Base-by-base conservation (phyloP, 30 jellyfish, hydroid and myxozoan genomes). In the Clytia hemisphaerica region DNA sequence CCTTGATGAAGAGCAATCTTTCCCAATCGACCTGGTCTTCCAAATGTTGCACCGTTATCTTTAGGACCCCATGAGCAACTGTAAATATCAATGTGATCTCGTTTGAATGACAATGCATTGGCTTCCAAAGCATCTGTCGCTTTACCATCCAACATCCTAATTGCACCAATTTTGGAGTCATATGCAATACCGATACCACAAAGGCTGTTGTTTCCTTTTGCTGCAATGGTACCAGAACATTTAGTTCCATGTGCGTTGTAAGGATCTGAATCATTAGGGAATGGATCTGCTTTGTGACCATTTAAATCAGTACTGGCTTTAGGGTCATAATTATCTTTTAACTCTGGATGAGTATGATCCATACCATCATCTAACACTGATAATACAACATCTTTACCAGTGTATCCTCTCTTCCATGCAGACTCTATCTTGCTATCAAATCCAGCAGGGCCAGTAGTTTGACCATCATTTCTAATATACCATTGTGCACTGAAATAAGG, bases 41-140 rank as follows among this genome's bases (percentile, higher is more conserved):
- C 99, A 67, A 82, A 83, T 24, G 99, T 83, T 45, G 51, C 60
- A 28, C 99, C 99, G 47, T 92, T 85, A 63, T 92, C 99, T 78
- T 84, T 83, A 18, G 99, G 99, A 18, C 99, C 99, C 99, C 99
- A 92, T 4, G 94, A 77, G 70, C 95, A 82, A 73, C 99, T 82
- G 71, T 82, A 92, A 28, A 92, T 92, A 29, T 92, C 99, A 50
- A 92, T 92, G 50, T 92, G 93, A 16, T 72, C 66, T 29, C 90
- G 84, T 51, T 84, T 80, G 67, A 60, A 92, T 9, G 99, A 82
- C 26, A 92, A 74, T 34, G 95, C 95, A 71, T 82, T 84, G 7
- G 96, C 99, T 80, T 92, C 99, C 15, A 92, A 42, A 49, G 86
- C 77, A 68, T 92, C 99, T 12, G 95, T 92, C 27, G 96, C 94